Evolutionary conservation across 1,140 invertebrate species (phyloP).

Genomic region (Lamellibrachia luymesi): DNA sequence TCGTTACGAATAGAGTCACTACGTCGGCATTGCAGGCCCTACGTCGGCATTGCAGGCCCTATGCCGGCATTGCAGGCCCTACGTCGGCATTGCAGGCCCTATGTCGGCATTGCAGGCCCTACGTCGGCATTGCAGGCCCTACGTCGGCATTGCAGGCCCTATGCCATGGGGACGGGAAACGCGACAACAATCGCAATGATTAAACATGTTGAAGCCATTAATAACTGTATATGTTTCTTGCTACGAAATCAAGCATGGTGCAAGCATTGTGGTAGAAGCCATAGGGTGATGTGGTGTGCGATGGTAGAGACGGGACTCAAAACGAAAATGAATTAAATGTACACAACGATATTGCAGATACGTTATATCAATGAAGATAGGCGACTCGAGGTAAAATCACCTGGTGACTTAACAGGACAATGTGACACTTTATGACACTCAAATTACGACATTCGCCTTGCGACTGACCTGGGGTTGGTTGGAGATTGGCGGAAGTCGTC

Average conservation of each 20-base stretch:
- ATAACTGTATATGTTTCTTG: background rate
- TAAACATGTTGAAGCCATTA: background rate
- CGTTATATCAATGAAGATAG: background rate
- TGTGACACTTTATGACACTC: background rate
- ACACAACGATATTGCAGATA: too few relatives aligned
- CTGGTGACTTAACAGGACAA: too few relatives aligned
- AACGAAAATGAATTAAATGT: background rate
- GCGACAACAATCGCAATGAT: background rate
- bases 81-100: too few relatives aligned
- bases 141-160: too few relatives aligned
- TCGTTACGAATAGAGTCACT: background rate
- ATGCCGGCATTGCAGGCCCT: too few relatives aligned
- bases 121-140: background rate
- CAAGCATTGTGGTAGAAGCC: too few relatives aligned
- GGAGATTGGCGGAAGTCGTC: background rate
- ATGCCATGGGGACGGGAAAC: background rate
- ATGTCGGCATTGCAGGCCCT: too few relatives aligned
- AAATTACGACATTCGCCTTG: background rate
- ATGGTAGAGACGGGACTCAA: background rate
- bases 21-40: too few relatives aligned
- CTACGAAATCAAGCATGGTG: background rate
- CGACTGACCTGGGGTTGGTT: background rate
- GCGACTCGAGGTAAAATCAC: background rate
- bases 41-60: too few relatives aligned
- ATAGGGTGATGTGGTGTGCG: background rate